Percentiles rank a stretch among this genome's conserved stretches.
These are phyloP conservation scores for Apodemus speciosus DNA, from an alignment of 2,113 vertebrate genomes.

Conservation along the genomic window DNA sequence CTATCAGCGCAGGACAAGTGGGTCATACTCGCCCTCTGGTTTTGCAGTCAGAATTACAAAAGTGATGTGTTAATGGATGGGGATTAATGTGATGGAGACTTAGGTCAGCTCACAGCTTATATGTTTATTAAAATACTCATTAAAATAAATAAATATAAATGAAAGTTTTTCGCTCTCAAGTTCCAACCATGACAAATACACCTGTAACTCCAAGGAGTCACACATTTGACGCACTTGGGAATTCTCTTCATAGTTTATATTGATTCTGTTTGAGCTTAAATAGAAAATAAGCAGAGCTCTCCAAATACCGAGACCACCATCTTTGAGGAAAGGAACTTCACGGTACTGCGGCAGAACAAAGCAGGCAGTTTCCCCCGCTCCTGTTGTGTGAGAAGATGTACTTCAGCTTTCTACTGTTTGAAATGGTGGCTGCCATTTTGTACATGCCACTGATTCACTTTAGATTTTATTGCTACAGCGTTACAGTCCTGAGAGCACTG, in stretches of 20 bases:
- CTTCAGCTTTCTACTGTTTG: constrained; percentile 64
- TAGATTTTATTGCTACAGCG: constrained; percentile 61
- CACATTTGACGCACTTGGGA: background rate
- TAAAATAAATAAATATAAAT: constrained; percentile 61
- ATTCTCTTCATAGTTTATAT: background rate
- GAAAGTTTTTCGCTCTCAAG: background rate
- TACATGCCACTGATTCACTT: constrained; percentile 71
- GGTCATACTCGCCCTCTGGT: background rate
- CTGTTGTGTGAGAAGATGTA: constrained; percentile 55
- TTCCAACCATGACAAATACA: constrained; percentile 38
- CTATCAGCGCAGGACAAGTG: background rate
- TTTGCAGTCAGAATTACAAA: background rate
- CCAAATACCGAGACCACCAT: constrained; percentile 15
- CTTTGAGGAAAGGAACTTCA: constrained; percentile 53
- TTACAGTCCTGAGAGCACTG: constrained; percentile 64
- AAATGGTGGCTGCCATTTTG: constrained; percentile 67
- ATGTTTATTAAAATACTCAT: constrained; percentile 58
- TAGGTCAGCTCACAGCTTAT: background rate
- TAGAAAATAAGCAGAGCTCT: constrained; percentile 21
- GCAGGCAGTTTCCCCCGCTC: constrained; percentile 45
- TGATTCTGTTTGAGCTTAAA: constrained; percentile 44
- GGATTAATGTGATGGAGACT: constrained; percentile 15
- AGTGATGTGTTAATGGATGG: constrained; percentile 6
- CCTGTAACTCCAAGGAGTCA: constrained; percentile 50
- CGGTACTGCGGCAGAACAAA: constrained; percentile 59